phyloP scores from a whole-genome alignment of 2,888 invertebrate genomes.

The Pollenia griseotomentosa region DNA sequence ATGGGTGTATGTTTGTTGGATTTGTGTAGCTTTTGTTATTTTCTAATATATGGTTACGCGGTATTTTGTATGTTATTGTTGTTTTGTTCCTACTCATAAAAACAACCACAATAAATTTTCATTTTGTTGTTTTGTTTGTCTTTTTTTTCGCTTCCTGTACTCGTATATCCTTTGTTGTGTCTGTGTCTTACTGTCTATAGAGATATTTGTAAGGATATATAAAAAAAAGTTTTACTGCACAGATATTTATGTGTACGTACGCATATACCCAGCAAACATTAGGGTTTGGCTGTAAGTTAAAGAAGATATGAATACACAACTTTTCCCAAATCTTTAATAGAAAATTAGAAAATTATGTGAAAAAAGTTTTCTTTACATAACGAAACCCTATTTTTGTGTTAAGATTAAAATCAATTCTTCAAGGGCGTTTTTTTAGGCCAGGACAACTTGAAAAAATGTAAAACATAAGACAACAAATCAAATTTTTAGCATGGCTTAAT shows the following conservation, averaged over 20 bases:
- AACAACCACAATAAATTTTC: constrained; percentile 73
- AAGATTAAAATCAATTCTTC: too few species aligned
- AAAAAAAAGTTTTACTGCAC: constrained; percentile 11
- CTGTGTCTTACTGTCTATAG: constrained; percentile 53
- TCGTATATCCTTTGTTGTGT: constrained; percentile 17
- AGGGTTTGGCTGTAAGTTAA: too few species aligned
- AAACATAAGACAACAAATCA: too few species aligned
- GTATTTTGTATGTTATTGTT: constrained; percentile 55
- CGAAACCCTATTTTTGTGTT: too few species aligned
- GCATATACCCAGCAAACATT: too few species aligned
- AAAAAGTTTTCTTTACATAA: too few species aligned
- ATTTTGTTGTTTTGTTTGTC: constrained; percentile 60
- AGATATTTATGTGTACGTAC: background rate
- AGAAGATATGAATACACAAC: too few species aligned
- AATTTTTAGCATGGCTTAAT: too few species aligned
- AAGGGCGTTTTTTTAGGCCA: too few species aligned
- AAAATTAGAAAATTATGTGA: too few species aligned
- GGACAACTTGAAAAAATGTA: too few species aligned
- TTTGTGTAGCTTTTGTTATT: constrained; percentile 52
- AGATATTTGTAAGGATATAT: constrained; percentile 25
- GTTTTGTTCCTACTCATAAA: constrained; percentile 64
- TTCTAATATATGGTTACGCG: constrained; percentile 72
- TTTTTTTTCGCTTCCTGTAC: constrained; percentile 17
- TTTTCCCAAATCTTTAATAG: too few species aligned
- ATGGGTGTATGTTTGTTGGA: background rate